A percentile compares a stretch with the other conserved stretches of the same genome.
Conservation (phyloP, 2,797 vertebrate species). For the Linurgus olivaceus region DNA sequence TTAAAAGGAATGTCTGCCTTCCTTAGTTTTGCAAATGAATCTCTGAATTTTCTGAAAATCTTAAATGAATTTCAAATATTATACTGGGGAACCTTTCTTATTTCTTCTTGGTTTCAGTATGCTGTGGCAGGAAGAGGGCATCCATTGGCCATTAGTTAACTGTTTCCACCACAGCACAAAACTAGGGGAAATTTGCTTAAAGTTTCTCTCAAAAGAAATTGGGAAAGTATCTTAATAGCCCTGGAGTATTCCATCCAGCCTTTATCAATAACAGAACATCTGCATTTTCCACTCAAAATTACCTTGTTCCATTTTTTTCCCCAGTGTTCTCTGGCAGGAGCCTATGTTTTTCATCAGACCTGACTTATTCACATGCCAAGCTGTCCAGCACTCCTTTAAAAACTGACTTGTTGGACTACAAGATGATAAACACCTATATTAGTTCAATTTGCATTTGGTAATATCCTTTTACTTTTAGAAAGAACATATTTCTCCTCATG, state of each 20-base stretch:
- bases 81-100: background rate
- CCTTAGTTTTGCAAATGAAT: background rate
- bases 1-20: background rate
- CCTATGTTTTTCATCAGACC: background rate
- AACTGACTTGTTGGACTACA: background rate
- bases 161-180: background rate
- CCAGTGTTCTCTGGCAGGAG: background rate
- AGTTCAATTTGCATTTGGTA: background rate
- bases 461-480: background rate
- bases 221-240: background rate
- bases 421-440: background rate
- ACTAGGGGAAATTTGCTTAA: background rate
- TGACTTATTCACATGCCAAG: background rate
- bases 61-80: background rate
- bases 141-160: background rate
- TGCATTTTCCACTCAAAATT: background rate
- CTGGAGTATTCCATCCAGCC: background rate
- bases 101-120: background rate
- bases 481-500: background rate
- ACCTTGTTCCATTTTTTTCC: background rate
- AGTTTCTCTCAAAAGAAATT: background rate
- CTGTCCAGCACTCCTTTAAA: background rate
- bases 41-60: background rate
- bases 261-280: background rate
- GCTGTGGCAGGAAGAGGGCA: background rate